These are phyloP conservation scores for Sabatieria punctata DNA, from an alignment of 2,888 invertebrate species.

Conservation along the genomic window DNA sequence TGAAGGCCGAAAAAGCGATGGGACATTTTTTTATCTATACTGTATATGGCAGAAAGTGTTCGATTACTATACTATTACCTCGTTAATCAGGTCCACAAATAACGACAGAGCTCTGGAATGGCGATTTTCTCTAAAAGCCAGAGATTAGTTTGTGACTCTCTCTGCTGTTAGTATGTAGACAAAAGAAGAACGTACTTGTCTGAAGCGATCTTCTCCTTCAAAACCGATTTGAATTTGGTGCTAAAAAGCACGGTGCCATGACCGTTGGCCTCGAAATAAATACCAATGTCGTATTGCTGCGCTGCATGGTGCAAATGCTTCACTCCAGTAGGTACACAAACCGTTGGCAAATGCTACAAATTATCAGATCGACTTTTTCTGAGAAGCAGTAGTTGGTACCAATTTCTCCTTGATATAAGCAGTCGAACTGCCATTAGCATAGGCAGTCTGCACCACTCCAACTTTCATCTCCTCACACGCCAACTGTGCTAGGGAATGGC, in stretches of 20 bases:
- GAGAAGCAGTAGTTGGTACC: constrained; percentile 35
- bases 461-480: constrained; percentile 45
- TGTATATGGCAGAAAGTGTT: no score
- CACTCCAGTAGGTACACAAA: constrained; percentile 83
- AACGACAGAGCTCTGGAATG: no score
- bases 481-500: constrained; percentile 18
- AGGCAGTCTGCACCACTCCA: constrained; percentile 90
- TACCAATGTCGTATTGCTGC: constrained; percentile 70
- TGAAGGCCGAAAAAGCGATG: no score
- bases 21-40: no score
- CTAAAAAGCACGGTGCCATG: constrained; percentile 60
- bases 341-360: constrained; percentile 65
- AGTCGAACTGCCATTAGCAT: constrained; percentile 92
- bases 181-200: no score
- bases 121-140: no score
- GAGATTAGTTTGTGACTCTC: no score
- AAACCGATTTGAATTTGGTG: constrained; percentile 4
- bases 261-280: constrained; percentile 98
- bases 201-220: no score
- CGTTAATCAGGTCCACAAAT: no score
- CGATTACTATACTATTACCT: no score
- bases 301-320: constrained; percentile 89
- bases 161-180: no score
- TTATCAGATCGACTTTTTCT: constrained; percentile 52
- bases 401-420: constrained; percentile 52